These are phyloP conservation scores for Solen grandis DNA, from an alignment of 1,140 invertebrate species.

Conservation along the genomic window DNA sequence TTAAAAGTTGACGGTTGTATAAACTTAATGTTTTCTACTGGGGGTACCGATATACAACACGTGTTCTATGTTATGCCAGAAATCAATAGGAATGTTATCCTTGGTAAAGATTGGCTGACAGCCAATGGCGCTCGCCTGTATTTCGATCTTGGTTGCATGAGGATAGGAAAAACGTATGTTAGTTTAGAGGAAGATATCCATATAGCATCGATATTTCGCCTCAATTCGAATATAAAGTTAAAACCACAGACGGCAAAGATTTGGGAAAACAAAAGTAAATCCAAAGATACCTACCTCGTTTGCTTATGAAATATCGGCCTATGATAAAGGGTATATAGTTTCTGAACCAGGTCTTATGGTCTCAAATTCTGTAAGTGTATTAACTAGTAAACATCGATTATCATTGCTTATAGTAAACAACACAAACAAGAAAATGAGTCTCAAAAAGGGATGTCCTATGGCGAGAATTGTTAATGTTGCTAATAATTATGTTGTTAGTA, in stretches of 20 bases:
- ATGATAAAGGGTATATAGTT: slow-evolving; percentile 15
- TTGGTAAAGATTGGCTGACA: slow-evolving; percentile 30
- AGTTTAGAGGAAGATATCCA: slow-evolving; percentile 53
- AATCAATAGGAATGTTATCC: slow-evolving; percentile 51
- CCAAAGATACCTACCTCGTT: background rate
- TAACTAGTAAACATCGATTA: slow-evolving; percentile 7
- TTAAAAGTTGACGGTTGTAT: slow-evolving; percentile 24
- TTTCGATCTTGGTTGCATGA: slow-evolving; percentile 46
- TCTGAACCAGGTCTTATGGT: slow-evolving; percentile 51
- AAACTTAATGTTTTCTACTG: slow-evolving; percentile 8
- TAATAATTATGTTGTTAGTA: background rate
- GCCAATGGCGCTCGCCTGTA: slow-evolving; percentile 43
- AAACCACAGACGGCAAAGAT: slow-evolving; percentile 37
- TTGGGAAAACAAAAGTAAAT: background rate
- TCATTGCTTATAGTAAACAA: slow-evolving; percentile 37
- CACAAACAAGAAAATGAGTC: slow-evolving; percentile 37
- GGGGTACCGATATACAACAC: slow-evolving; percentile 9
- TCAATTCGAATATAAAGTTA: background rate
- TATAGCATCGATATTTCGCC: slow-evolving; percentile 19
- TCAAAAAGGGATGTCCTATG: background rate
- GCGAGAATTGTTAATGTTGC: background rate
- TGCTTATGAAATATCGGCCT: background rate
- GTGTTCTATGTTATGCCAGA: slow-evolving; percentile 34
- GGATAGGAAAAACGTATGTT: slow-evolving; percentile 36
- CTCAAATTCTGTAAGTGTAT: slow-evolving; percentile 11